These are phyloP conservation scores for Drosophila niveifrons DNA, from an alignment of 2,888 invertebrate genomes.

Conservation along the genomic window DNA sequence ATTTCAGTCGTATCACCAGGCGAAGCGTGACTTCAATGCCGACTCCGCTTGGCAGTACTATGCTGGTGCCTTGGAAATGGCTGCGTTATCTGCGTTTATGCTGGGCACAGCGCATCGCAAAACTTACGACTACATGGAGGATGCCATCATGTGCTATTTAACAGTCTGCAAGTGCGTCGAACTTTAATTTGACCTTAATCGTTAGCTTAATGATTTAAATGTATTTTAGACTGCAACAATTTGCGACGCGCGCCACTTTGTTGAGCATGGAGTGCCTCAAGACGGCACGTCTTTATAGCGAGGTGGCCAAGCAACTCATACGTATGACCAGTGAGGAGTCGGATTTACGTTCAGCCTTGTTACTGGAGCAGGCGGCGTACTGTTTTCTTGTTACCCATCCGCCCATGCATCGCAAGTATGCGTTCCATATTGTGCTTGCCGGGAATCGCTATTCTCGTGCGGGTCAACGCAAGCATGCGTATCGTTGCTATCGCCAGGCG, in stretches of 20 bases:
- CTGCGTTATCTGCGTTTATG: conserved; percentile 96
- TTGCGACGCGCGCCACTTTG: conserved; percentile 96
- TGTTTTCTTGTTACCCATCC: conserved; percentile 90
- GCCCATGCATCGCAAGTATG: conserved; percentile 95
- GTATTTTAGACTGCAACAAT: conserved; percentile 91
- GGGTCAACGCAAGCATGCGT: conserved; percentile 95
- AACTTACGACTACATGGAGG: conserved; percentile 96
- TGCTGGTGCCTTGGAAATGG: conserved; percentile 98
- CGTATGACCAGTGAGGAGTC: conserved; percentile 98
- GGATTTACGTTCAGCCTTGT: conserved; percentile 96
- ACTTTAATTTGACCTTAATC: not conserved
- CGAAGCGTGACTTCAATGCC: conserved; percentile 98
- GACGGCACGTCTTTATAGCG: conserved; percentile 91
- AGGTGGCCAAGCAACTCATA: conserved; percentile 97
- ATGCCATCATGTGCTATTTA: conserved; percentile 95
- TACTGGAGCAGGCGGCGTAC: conserved; percentile 97
- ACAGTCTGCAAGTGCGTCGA: conserved; percentile 93
- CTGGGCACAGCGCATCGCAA: conserved; percentile 91
- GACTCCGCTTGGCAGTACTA: conserved; percentile 99
- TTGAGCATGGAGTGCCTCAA: conserved; percentile 95
- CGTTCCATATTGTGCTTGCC: conserved; percentile 98
- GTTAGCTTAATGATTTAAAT: not conserved
- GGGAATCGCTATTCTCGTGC: conserved; percentile 98
- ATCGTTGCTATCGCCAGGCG: conserved; percentile 96
- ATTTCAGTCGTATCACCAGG: conserved; percentile 95